phyloP scores from a whole-genome alignment of 2,797 vertebrate species.

The Graptemys geographica region DNA sequence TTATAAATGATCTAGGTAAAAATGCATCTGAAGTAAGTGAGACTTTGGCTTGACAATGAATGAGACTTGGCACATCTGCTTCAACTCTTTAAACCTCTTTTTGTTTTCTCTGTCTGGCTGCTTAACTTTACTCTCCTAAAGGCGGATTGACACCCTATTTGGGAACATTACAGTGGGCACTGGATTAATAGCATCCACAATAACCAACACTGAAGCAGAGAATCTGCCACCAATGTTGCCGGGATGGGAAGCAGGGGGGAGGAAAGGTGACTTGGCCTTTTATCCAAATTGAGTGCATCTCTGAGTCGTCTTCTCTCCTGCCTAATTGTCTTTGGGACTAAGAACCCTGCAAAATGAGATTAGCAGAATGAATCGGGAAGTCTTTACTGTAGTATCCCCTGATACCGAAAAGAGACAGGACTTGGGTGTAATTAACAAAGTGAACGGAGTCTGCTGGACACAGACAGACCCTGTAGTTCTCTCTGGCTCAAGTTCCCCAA shows the following conservation, averaged over 20 bases:
- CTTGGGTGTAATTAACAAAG: conserved; percentile 35
- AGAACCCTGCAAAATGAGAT: too few species aligned
- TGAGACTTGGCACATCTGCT: conserved; percentile 53
- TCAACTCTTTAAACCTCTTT: conserved; percentile 67
- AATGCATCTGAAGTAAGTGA: conserved; percentile 13
- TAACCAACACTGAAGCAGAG: not conserved
- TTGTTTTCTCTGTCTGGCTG: conserved; percentile 62
- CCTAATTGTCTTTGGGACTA: not conserved
- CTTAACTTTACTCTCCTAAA: conserved; percentile 44
- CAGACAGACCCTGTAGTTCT: not conserved
- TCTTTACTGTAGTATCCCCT: not conserved
- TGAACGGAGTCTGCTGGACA: conserved; percentile 53
- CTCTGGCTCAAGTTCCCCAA: not conserved
- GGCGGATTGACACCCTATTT: conserved; percentile 62
- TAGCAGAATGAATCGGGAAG: not conserved
- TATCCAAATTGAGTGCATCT: accelerated
- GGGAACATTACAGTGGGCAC: conserved; percentile 47
- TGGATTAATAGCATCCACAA: not conserved
- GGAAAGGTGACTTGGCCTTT: not conserved
- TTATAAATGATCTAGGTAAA: not conserved
- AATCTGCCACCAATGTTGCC: not conserved
- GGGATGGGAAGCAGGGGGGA: not conserved
- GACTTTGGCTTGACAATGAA: not conserved
- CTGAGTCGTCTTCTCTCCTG: not conserved
- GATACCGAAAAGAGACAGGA: not conserved